These are phyloP conservation scores for Malurus alboscapulatus DNA, from an alignment of 2,113 vertebrate species.

Conservation along the genomic window DNA sequence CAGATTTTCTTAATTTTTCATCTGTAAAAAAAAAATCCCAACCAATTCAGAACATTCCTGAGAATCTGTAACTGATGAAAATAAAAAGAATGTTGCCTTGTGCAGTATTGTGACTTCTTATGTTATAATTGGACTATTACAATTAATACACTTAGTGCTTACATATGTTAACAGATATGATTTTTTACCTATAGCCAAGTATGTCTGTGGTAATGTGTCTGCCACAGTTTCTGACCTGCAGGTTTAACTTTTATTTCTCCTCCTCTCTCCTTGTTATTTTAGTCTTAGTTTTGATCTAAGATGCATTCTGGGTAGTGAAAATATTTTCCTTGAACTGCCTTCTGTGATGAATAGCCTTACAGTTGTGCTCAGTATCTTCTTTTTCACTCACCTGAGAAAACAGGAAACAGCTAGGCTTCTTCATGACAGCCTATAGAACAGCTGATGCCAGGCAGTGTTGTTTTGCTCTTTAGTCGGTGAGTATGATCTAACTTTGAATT, in stretches of 20 bases:
- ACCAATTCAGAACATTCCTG: not conserved
- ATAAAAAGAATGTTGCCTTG: not conserved
- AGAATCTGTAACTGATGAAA: not conserved
- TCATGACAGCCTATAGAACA: not conserved
- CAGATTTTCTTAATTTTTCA: not conserved
- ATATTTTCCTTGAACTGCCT: not conserved
- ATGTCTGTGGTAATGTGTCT: not conserved
- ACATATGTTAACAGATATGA: not conserved
- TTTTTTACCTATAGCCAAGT: not conserved
- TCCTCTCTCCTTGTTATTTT: not conserved
- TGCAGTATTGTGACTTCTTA: not conserved
- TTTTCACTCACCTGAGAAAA: not conserved
- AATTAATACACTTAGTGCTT: not conserved
- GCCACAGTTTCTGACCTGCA: not conserved
- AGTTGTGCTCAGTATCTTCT: not conserved
- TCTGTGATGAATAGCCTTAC: not conserved
- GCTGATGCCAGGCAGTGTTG: not conserved
- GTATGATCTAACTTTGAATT: not conserved
- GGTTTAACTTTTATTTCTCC: not conserved
- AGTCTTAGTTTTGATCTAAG: not conserved
- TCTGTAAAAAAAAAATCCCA: not conserved
- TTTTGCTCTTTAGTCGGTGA: not conserved
- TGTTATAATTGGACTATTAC: not conserved
- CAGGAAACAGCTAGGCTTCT: not conserved
- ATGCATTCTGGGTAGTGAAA: not conserved